A percentile compares a stretch with the other conserved stretches of the same genome.
phyloP scores from a whole-genome alignment of 1,140 invertebrate genomes.

The Melipona quadrifasciata region DNA sequence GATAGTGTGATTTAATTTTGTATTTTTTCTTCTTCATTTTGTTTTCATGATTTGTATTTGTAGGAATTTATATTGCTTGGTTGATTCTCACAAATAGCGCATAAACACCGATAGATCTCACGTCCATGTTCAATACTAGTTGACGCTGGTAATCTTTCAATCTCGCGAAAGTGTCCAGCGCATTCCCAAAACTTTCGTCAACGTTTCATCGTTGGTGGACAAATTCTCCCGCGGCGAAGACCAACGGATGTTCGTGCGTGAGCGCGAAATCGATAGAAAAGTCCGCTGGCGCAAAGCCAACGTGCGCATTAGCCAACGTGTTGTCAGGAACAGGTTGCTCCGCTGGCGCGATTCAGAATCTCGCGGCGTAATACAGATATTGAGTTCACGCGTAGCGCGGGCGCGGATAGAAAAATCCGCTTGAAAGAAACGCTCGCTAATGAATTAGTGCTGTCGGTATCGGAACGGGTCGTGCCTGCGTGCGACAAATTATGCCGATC shows the following conservation, averaged over 20 bases:
- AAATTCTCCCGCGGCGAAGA: neutral
- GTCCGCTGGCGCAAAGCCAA: too few species aligned
- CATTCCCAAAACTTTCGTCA: too few species aligned
- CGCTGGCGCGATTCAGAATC: constrained; percentile 29
- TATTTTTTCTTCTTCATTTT: neutral
- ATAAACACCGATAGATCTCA: too few species aligned
- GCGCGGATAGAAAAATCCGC: constrained; percentile 2
- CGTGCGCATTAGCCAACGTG: neutral
- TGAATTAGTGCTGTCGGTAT: constrained; percentile 53
- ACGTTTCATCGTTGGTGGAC: too few species aligned
- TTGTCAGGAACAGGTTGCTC: constrained; percentile 37
- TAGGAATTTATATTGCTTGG: neutral
- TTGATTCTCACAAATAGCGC: too few species aligned
- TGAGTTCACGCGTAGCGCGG: constrained; percentile 29
- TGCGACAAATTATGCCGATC: constrained; percentile 52
- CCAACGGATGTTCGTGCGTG: neutral
- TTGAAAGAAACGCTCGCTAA: constrained; percentile 42
- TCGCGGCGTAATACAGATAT: constrained; percentile 34
- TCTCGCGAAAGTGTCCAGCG: too few species aligned
- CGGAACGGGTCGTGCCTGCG: constrained; percentile 31
- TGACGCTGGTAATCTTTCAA: too few species aligned
- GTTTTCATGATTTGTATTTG: neutral
- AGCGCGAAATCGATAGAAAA: neutral
- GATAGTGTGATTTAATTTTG: neutral
- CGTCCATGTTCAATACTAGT: too few species aligned